A percentile compares a stretch with the other conserved stretches of the same genome.
These are phyloP conservation scores for Notospermus geniculatus DNA, from an alignment of 1,140 invertebrate genomes.

Conservation along the genomic window DNA sequence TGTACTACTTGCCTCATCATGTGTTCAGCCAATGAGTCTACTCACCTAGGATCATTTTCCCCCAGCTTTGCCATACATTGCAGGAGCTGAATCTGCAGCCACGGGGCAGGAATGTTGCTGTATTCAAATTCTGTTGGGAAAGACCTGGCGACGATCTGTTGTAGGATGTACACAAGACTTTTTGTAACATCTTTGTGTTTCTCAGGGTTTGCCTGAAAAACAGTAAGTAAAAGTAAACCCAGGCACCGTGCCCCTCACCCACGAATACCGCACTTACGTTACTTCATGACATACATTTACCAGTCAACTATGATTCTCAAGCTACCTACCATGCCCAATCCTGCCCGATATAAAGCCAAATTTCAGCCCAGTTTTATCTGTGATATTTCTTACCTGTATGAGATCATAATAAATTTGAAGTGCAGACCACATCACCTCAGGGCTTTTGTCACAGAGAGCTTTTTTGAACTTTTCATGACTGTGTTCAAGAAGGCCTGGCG, in stretches of 20 bases:
- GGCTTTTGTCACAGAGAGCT: slow-evolving; percentile 42
- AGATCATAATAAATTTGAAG: slow-evolving; percentile 28
- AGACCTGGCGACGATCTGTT: slow-evolving; percentile 38
- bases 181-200: slow-evolving; percentile 12
- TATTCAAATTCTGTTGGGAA: slow-evolving; percentile 42
- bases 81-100: slow-evolving; percentile 46
- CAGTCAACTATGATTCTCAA: too few relatives aligned
- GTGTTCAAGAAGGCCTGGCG: slow-evolving; percentile 27
- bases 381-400: slow-evolving; percentile 29
- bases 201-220: slow-evolving; percentile 17
- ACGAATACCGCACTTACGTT: too few relatives aligned
- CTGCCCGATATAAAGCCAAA: too few relatives aligned
- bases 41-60: slow-evolving; percentile 23
- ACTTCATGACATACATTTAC: too few relatives aligned
- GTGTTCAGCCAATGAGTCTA: background rate
- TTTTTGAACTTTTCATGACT: slow-evolving; percentile 22
- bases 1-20: too few relatives aligned
- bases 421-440: slow-evolving; percentile 41
- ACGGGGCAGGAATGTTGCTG: slow-evolving; percentile 48
- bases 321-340: too few relatives aligned
- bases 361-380: too few relatives aligned
- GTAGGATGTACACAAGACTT: slow-evolving; percentile 27
- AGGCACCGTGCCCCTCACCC: too few relatives aligned
- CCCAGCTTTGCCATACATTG: slow-evolving; percentile 35
- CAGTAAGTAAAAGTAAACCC: too few relatives aligned